phyloP scores from a whole-genome alignment of 2,113 vertebrate species.

The Strigops habroptila region DNA sequence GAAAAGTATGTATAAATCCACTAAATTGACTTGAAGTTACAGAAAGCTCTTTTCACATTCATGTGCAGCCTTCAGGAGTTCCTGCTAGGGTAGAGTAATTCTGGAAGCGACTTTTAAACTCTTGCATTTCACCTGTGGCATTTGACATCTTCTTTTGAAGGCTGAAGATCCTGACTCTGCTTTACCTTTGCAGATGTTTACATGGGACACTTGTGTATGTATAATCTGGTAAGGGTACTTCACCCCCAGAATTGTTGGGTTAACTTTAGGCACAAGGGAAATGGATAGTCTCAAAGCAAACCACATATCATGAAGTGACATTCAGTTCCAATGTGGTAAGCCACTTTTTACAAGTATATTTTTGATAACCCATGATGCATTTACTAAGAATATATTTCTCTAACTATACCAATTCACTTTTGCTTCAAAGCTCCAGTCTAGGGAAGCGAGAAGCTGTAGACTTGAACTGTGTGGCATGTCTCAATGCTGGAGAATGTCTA shows the following conservation, averaged over 20 bases:
- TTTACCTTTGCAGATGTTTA: background rate
- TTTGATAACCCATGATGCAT: background rate
- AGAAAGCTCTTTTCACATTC: background rate
- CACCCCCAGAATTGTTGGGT: background rate
- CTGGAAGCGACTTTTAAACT: background rate
- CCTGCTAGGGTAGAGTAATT: background rate
- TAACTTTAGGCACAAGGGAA: background rate
- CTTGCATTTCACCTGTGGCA: background rate
- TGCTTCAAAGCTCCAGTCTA: background rate
- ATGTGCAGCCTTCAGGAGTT: background rate
- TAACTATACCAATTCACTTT: background rate
- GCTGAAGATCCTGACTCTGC: background rate
- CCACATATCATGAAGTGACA: background rate
- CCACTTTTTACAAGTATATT: background rate
- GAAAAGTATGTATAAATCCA: background rate
- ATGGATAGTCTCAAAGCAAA: too few species aligned
- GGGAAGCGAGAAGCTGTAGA: background rate
- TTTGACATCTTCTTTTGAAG: background rate
- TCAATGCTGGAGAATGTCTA: background rate
- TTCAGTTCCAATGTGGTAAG: background rate
- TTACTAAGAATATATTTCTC: background rate
- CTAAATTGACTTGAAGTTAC: background rate
- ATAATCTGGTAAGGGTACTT: background rate
- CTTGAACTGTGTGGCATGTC: fast-evolving
- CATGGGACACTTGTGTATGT: background rate